Evolutionary conservation across 1,140 invertebrate species (phyloP).

Genomic region (Macrostomum lignano): DNA sequence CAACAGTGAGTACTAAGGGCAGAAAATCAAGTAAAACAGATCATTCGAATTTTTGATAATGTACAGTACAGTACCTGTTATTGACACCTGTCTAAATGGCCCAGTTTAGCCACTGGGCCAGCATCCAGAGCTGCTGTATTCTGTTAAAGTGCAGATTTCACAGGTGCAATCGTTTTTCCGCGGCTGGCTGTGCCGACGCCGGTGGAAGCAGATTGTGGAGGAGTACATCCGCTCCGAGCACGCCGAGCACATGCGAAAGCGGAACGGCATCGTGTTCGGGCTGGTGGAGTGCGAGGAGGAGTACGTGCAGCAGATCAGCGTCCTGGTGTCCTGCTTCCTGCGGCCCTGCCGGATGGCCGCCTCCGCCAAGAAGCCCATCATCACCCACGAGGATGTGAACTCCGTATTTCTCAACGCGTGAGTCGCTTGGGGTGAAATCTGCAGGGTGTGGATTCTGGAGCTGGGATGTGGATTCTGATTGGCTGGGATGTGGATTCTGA

Average conservation of each 20-base stretch:
- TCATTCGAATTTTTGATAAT: too few relatives aligned
- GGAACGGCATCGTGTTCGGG: constrained; percentile 66
- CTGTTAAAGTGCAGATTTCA: constrained; percentile 4
- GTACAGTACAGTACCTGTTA: too few relatives aligned
- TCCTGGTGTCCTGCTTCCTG: constrained; percentile 61
- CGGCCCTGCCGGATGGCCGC: constrained; percentile 67
- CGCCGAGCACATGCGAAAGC: constrained; percentile 65
- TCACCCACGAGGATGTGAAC: constrained; percentile 70
- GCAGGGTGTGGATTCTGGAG: too few relatives aligned
- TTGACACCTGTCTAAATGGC: too few relatives aligned
- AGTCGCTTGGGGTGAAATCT: too few relatives aligned
- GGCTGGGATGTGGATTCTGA: too few relatives aligned
- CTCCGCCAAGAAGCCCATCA: constrained; percentile 64
- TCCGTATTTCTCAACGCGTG: constrained; percentile 64
- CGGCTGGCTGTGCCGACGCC: constrained; percentile 58
- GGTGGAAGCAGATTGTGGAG: constrained; percentile 80
- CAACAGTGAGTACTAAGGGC: too few relatives aligned
- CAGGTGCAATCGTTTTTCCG: constrained; percentile 62
- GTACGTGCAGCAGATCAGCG: constrained; percentile 63
- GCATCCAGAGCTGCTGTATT: too few relatives aligned
- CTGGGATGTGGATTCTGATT: too few relatives aligned
- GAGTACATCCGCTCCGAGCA: constrained; percentile 77
- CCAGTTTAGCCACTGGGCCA: too few relatives aligned
- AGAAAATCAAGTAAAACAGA: too few relatives aligned
- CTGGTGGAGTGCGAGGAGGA: constrained; percentile 49